Evolutionary conservation across 1,140 invertebrate genomes (phyloP).

Genomic region (Halesus radiatus): DNA sequence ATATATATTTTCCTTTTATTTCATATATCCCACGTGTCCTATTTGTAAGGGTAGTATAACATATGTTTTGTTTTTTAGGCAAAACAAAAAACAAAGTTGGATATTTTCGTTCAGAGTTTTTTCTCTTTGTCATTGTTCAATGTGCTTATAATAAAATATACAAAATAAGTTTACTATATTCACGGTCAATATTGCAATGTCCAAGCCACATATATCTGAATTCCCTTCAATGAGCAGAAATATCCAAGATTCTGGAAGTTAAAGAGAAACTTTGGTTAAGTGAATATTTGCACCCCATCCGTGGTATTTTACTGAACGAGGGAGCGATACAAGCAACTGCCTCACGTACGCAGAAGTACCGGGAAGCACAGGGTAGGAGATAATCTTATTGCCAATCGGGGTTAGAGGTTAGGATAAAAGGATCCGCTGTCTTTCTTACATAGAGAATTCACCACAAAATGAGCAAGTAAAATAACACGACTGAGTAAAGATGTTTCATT

Average conservation of each 20-base stretch:
- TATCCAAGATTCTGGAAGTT: constrained; percentile 7
- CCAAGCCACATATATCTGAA: constrained; percentile 6
- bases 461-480: not conserved
- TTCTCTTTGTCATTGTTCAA: too few species aligned
- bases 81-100: too few species aligned
- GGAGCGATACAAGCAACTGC: constrained; percentile 48
- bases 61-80: too few species aligned
- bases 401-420: constrained; percentile 57
- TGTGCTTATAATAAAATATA: too few species aligned
- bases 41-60: too few species aligned
- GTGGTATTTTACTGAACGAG: constrained; percentile 13
- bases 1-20: too few species aligned
- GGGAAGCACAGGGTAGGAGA: constrained; percentile 22
- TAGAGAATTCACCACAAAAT: not conserved
- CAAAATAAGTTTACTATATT: not conserved
- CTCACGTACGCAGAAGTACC: constrained; percentile 23
- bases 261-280: constrained; percentile 10
- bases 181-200: constrained; percentile 34
- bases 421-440: constrained; percentile 42
- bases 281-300: constrained; percentile 40
- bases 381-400: constrained; percentile 58
- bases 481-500: not conserved
- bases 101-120: too few species aligned
- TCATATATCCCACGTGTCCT: too few species aligned
- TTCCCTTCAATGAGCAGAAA: not conserved